Evolutionary conservation across 1,140 invertebrate species (phyloP), one percentile per base, ranked within the genome.

Genomic region (Fopius arisanus): DNA sequence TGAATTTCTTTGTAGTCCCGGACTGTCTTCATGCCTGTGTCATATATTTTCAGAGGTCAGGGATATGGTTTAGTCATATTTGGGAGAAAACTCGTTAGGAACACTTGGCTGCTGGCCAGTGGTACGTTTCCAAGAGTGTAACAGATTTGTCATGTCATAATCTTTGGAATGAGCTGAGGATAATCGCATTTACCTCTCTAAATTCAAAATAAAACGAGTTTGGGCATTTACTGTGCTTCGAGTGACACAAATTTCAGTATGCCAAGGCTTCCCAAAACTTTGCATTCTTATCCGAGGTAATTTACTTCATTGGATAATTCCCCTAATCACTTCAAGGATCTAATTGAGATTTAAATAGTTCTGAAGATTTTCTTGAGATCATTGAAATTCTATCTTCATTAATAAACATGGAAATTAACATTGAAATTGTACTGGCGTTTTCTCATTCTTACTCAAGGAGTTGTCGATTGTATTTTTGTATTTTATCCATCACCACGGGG

Each of bases 61-160:
- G 75, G 70, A 63, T 67, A 54, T 78, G 67, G 72, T 78, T 65
- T 65, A 26, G 16, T 86, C 84, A 83, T 86, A 82, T 84, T 83
- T 80, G 80, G 78, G 78, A 84, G 79, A 83, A 82, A 84, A 81
- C 79, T 82, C 70, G 78, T 81, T 82, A 82, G 79, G 75, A 75
- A 70, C 70, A 71, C 43, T 81, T 87, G 84, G 86, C 84, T 73
- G 65, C 3, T 6, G 21, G 81, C 84, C 85, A 87, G 81, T 79
- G 79, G 82, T 16, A 75, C 76, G 77, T 81, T 85, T 86, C 80
- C 82, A 83, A 86, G 82, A 83, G 81, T 82, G 80, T 85, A 82
- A 82, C 81, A 81, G 78, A 86, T 86, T 86, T 83, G 81, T 83
- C 81, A 82, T 80, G 79, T 80, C 77, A 75, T 41, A 31, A 41